These are phyloP conservation scores for Zaprionus taronus DNA, from an alignment of 1,140 invertebrate genomes.

Conservation along the genomic window DNA sequence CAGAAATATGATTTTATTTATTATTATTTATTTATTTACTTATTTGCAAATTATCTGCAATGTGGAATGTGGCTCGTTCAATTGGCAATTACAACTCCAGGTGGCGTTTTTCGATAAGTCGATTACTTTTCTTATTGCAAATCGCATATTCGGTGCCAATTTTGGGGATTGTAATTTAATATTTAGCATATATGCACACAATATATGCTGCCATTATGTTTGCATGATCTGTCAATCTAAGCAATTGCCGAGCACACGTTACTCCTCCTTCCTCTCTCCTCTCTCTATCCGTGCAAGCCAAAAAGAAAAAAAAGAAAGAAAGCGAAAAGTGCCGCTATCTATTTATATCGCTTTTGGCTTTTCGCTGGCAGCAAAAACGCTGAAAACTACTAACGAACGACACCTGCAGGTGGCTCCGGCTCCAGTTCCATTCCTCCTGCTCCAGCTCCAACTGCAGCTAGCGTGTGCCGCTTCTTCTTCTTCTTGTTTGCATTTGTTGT, in stretches of 20 bases:
- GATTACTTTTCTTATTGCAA: slow-evolving; percentile 3
- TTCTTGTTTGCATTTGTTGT: slow-evolving; percentile 60
- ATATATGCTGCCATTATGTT: slow-evolving; percentile 78
- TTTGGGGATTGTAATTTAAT: slow-evolving; percentile 75
- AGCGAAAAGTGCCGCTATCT: slow-evolving; percentile 78
- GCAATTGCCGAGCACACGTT: slow-evolving; percentile 57
- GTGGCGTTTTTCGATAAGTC: not conserved
- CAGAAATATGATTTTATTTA: not conserved
- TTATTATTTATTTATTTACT: not conserved
- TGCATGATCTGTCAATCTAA: slow-evolving; percentile 81
- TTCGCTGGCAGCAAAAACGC: slow-evolving; percentile 69
- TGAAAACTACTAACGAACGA: slow-evolving; percentile 80
- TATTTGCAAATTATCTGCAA: slow-evolving; percentile 1
- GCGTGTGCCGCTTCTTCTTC: slow-evolving; percentile 44
- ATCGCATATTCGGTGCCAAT: slow-evolving; percentile 45
- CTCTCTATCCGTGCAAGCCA: not conserved
- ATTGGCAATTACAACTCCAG: not conserved
- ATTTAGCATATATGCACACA: slow-evolving; percentile 78
- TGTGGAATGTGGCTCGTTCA: slow-evolving; percentile 8
- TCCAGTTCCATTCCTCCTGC: not conserved
- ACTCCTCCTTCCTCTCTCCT: not conserved
- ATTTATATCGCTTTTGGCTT: slow-evolving; percentile 81
- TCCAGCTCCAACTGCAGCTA: slow-evolving; percentile 35
- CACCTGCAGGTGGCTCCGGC: slow-evolving; percentile 59
- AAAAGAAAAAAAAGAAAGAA: slow-evolving; percentile 19